Percentiles rank a stretch among this genome's conserved stretches.
These are phyloP conservation scores for Hydrocynus forskahlii DNA, from an alignment of 2,797 vertebrate species.

Conservation along the genomic window DNA sequence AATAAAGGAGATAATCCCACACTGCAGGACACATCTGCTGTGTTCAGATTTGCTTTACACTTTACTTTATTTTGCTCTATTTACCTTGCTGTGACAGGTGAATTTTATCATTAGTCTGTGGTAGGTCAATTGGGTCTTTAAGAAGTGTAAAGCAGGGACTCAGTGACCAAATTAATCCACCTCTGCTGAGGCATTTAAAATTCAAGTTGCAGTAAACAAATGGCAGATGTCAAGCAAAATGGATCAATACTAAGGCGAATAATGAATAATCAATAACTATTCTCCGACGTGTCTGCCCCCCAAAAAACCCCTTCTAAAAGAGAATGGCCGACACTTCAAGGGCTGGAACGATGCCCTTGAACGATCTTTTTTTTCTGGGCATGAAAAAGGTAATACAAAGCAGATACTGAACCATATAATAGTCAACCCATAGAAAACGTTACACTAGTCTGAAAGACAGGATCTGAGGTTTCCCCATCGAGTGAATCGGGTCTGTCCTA, in stretches of 20 bases:
- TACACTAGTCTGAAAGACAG: slow-evolving; percentile 11
- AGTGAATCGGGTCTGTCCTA: neutral
- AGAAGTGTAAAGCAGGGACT: neutral
- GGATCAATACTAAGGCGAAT: slow-evolving; percentile 8
- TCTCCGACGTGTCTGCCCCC: neutral
- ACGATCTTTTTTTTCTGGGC: slow-evolving; percentile 11
- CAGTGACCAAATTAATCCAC: neutral
- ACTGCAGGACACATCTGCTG: too few species aligned
- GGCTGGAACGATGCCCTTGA: slow-evolving; percentile 32
- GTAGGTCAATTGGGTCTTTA: neutral
- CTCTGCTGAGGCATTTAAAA: neutral
- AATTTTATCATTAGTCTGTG: neutral
- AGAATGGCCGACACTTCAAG: slow-evolving; percentile 1
- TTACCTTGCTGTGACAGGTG: neutral
- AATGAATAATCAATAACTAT: slow-evolving; percentile 30
- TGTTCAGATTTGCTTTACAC: neutral
- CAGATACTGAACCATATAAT: neutral
- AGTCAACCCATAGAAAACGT: neutral
- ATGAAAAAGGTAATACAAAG: slow-evolving; percentile 15
- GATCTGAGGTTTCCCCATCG: neutral
- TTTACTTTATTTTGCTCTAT: neutral
- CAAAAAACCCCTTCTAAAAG: neutral
- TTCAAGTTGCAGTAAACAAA: neutral
- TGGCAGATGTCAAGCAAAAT: neutral
- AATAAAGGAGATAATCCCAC: too few species aligned